Evolutionary conservation across 2,888 invertebrate species (phyloP).

Genomic region (Apotomis turbidana): DNA sequence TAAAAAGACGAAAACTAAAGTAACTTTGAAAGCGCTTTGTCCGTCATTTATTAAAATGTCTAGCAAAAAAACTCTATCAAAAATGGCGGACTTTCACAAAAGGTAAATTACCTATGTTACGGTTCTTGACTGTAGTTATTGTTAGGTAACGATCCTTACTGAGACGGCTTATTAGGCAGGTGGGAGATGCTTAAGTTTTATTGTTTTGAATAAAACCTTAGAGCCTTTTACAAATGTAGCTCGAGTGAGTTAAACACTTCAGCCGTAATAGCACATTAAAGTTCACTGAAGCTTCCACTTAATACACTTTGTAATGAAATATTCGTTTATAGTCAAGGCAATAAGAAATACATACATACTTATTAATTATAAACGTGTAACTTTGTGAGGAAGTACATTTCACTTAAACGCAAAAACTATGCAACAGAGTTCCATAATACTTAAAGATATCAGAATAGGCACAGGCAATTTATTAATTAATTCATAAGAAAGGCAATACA

Average conservation of each 20-base stretch:
- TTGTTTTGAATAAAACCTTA: constrained; percentile 22
- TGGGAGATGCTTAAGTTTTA: constrained; percentile 14
- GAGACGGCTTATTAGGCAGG: constrained; percentile 12
- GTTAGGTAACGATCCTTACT: constrained; percentile 7
- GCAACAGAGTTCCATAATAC: too few relatives aligned
- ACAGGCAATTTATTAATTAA: too few relatives aligned
- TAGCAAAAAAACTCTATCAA: not conserved
- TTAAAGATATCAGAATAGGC: too few relatives aligned
- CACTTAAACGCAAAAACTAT: too few relatives aligned
- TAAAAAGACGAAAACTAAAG: not conserved
- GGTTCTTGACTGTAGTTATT: constrained; percentile 4
- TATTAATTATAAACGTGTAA: too few relatives aligned
- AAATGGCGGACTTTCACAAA: constrained; percentile 3
- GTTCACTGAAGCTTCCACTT: not conserved
- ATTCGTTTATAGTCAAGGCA: too few relatives aligned
- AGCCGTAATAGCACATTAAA: not conserved
- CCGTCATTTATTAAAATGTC: not conserved
- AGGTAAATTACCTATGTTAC: constrained; percentile 16
- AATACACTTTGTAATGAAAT: too few relatives aligned
- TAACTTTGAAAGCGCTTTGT: constrained; percentile 10
- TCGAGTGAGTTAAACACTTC: constrained; percentile 3
- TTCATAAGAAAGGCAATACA: too few relatives aligned
- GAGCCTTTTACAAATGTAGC: constrained; percentile 9
- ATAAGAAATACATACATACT: too few relatives aligned
- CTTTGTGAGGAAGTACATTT: too few relatives aligned